phyloP scores from a whole-genome alignment of 2,888 invertebrate genomes.

The Clanis bilineata region DNA sequence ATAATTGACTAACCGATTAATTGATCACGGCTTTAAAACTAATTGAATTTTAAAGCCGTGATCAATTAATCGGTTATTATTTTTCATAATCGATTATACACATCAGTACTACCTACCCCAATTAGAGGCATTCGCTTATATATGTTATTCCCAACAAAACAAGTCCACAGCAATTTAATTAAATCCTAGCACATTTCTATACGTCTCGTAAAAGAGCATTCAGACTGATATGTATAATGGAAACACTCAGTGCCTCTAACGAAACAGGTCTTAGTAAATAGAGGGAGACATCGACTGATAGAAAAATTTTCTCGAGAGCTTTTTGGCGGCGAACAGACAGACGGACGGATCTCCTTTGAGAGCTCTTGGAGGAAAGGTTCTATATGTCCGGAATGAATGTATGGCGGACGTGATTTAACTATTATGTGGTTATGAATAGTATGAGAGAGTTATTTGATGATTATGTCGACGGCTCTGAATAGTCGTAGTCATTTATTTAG shows the following conservation, averaged over 20 bases:
- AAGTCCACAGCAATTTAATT: too few relatives aligned
- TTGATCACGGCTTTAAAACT: too few relatives aligned
- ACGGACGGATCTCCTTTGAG: constrained; percentile 53
- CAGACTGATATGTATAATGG: constrained; percentile 40
- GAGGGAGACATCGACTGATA: constrained; percentile 78
- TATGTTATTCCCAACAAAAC: too few relatives aligned
- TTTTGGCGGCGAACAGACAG: constrained; percentile 60
- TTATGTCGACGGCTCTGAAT: too few relatives aligned
- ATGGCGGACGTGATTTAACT: constrained; percentile 3
- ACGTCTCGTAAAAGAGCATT: constrained; percentile 1
- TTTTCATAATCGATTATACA: too few relatives aligned
- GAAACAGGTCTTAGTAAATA: constrained; percentile 81
- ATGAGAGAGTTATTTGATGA: neutral
- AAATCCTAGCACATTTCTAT: neutral
- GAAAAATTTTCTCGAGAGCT: constrained; percentile 69
- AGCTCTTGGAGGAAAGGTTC: constrained; percentile 39
- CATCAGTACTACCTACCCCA: too few relatives aligned
- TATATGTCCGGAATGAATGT: constrained; percentile 23
- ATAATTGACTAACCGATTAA: too few relatives aligned
- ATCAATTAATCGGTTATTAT: too few relatives aligned
- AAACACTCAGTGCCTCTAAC: constrained; percentile 63
- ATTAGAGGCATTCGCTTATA: too few relatives aligned
- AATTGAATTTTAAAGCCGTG: too few relatives aligned
- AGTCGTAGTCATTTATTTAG: too few relatives aligned
- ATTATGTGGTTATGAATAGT: neutral